Evolutionary conservation across 2,113 vertebrate genomes (phyloP).

Genomic region (Stegostoma tigrinum): DNA sequence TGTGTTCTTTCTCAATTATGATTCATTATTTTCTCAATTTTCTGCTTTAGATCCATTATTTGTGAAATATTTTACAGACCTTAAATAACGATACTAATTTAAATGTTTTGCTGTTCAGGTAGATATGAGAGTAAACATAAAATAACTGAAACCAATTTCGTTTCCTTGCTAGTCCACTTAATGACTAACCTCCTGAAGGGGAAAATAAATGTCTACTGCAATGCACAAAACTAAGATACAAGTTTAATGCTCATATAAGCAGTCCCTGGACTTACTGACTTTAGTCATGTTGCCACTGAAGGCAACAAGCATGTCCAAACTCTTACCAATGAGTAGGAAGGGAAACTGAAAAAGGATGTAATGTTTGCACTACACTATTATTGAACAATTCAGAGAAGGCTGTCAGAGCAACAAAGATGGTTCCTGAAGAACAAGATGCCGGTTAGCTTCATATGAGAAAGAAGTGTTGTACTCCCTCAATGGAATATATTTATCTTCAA

Average conservation of each 20-base stretch:
- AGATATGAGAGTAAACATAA: neutral
- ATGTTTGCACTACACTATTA: neutral
- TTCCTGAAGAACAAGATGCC: neutral
- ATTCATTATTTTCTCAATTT: neutral
- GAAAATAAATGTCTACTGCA: neutral
- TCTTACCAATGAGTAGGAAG: neutral
- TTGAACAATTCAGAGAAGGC: neutral
- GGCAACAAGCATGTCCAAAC: neutral
- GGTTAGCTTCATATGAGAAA: neutral
- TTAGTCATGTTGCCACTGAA: neutral
- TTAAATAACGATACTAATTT: neutral
- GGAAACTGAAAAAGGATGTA: neutral
- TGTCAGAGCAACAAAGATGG: neutral
- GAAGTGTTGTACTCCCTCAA: neutral
- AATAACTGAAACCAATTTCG: neutral
- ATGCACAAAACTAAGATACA: neutral
- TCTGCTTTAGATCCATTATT: neutral
- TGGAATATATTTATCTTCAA: neutral
- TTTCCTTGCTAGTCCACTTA: neutral
- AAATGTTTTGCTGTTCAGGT: neutral
- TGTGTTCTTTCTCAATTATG: neutral
- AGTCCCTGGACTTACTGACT: neutral
- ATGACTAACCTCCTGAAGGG: neutral
- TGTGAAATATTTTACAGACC: neutral
- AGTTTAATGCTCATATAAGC: neutral